Evolutionary conservation across 2,113 vertebrate genomes (phyloP), one percentile per base, ranked within the genome.

Genomic region (Todiramphus saurophagus): DNA sequence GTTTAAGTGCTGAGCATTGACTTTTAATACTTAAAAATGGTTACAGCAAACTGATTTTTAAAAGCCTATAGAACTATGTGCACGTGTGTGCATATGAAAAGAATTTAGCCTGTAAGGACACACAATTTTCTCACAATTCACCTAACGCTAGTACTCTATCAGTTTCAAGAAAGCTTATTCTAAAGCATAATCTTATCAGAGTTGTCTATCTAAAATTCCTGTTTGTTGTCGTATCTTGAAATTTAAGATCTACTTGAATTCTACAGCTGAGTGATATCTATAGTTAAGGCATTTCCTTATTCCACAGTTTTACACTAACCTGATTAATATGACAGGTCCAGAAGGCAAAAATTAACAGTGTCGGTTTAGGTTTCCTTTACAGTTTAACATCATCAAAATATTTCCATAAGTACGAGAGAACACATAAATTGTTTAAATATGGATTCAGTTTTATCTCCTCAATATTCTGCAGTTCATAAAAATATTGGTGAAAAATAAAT

Each of bases 231-330:
- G 4, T 94, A 96, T 72, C 90, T 94, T 97, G 94, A 96, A 97
- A 95, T 96, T 21, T 90, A 93, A 96, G 53, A 79, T 73, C 90
- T 83, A 75, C 76, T 96, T 74, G n/a, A 93, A 89, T 70, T 82
- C 64, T 70, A 18, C 19, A 64, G 31, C 31, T 87, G 46, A 93
- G 20, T 55, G 60, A 51, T 89, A 87, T 59, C 46, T 74, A 20
- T 2, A 17, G 37, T 55, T 80, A 89, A 97, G 95, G 92, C 87
- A 97, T 94, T 96, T 97, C 93, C 92, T 96, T 95, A 90, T 75
- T 81, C 53, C 60, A 68, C 79, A 93, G 69, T 93, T 97, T 96
- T 95, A 94, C 67, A 94, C 53, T 96, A 96, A 72, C 69, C 51
- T 70, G 70, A 91, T 94, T 93, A 94, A 95, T 72, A 92, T 20